A percentile compares a stretch with the other conserved stretches of the same genome.
These are phyloP conservation scores for Tiliacea aurago DNA, from an alignment of 2,888 invertebrate genomes.

Conservation along the genomic window DNA sequence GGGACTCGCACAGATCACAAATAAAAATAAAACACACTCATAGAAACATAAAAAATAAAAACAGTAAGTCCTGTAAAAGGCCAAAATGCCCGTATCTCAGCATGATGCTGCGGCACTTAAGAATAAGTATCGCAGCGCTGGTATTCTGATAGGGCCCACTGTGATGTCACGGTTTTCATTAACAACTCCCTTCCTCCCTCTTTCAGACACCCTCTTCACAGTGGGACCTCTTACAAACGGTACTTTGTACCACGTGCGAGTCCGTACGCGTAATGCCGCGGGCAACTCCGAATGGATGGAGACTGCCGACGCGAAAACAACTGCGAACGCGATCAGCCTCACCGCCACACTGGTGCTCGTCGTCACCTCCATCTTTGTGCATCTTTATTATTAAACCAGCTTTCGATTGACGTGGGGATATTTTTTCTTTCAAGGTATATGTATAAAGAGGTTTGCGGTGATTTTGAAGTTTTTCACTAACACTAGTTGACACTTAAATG, in stretches of 20 bases:
- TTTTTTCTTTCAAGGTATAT: conserved; percentile 43
- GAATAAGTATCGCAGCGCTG: no score
- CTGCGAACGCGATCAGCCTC: conserved; percentile 64
- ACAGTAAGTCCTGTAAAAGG: no score
- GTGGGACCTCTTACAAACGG: conserved; percentile 78
- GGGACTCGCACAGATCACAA: no score
- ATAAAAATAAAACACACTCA: no score
- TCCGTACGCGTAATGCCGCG: conserved; percentile 82
- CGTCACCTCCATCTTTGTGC: conserved; percentile 63
- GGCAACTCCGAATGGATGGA: conserved; percentile 84
- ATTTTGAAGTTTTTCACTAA: conserved; percentile 12
- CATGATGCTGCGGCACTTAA: no score
- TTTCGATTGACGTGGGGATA: conserved; percentile 66
- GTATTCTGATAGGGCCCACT: no score
- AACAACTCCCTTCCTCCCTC: background rate
- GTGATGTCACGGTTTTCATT: no score
- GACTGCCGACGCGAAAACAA: conserved; percentile 69
- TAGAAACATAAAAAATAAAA: no score
- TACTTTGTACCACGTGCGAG: conserved; percentile 81
- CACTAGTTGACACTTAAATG: background rate
- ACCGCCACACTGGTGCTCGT: conserved; percentile 62
- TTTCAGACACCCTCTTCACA: conserved; percentile 78
- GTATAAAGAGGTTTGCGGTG: conserved; percentile 47
- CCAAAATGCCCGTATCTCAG: no score
- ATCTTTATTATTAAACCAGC: conserved; percentile 63